Conservation (phyloP, 2,113 vertebrate genomes). For the Catagonus wagneri region DNA sequence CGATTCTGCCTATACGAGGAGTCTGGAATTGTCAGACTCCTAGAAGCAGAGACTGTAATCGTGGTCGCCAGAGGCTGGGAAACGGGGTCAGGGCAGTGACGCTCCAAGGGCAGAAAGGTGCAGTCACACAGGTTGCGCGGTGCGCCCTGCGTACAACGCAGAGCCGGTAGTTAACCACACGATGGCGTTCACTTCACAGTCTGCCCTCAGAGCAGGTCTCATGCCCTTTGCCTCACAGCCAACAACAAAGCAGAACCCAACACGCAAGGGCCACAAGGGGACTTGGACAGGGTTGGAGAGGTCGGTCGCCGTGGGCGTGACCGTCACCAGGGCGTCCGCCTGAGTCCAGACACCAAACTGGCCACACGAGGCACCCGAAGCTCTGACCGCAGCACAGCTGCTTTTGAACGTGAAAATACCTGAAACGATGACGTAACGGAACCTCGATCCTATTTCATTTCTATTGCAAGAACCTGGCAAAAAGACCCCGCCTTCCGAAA, state of each 20-base stretch:
- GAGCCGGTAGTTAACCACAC: background rate
- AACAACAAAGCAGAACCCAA: background rate
- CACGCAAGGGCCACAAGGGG: background rate
- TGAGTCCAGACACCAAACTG: background rate
- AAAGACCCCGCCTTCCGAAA: conserved; percentile 6
- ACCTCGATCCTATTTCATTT: conserved; percentile 21
- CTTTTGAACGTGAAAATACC: background rate
- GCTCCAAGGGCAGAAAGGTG: background rate
- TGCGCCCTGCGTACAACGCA: background rate
- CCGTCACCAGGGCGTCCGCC: background rate
- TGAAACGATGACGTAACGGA: background rate
- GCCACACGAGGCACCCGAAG: background rate
- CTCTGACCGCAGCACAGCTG: background rate
- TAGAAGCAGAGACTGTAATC: background rate
- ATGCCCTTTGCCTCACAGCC: background rate
- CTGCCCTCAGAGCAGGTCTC: background rate
- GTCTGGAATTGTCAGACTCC: background rate
- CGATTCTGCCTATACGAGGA: background rate
- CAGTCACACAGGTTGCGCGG: background rate
- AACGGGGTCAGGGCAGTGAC: too few relatives aligned
- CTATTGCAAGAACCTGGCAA: background rate
- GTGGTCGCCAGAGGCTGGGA: background rate
- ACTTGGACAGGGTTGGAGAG: background rate
- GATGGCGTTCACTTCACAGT: background rate
- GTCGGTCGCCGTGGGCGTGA: background rate